Evolutionary conservation across 2,888 invertebrate species (phyloP).

Genomic region (Ecliptopera silaceata): DNA sequence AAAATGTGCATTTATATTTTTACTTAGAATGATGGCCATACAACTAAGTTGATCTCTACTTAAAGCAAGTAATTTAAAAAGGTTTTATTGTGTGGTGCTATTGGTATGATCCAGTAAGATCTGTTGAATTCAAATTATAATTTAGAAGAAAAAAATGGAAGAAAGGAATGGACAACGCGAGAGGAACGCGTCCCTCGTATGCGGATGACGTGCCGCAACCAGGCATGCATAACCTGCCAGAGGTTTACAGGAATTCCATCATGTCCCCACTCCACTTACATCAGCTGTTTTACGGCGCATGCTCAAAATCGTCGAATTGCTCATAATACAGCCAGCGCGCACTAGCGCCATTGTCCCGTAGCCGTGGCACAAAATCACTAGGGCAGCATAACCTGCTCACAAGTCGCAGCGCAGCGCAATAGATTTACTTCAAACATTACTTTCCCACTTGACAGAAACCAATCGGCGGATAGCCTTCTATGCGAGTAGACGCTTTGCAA

Average conservation of each 20-base stretch:
- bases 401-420: constrained; percentile 13
- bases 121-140: too few relatives aligned
- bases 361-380: constrained; percentile 28
- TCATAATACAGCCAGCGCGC: constrained; percentile 15
- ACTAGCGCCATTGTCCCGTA: constrained; percentile 30
- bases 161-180: constrained; percentile 42
- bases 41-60: background rate
- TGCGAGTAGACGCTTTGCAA: constrained; percentile 48
- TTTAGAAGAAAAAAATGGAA: background rate
- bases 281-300: constrained; percentile 17
- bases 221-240: constrained; percentile 52
- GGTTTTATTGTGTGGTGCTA: too few relatives aligned
- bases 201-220: constrained; percentile 59
- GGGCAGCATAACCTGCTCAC: constrained; percentile 27
- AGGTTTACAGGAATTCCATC: constrained; percentile 40
- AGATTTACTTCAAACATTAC: constrained; percentile 9
- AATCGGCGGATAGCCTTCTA: constrained; percentile 48
- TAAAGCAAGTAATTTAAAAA: too few relatives aligned
- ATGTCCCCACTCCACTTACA: constrained; percentile 26
- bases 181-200: constrained; percentile 66
- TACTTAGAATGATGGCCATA: too few relatives aligned
- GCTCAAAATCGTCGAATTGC: constrained; percentile 13
- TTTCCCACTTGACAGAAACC: constrained; percentile 32
- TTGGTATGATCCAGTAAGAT: too few relatives aligned
- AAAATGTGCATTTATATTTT: too few relatives aligned